Conservation (phyloP, 92 coral and sea anemone species). For the Porites rus region DNA sequence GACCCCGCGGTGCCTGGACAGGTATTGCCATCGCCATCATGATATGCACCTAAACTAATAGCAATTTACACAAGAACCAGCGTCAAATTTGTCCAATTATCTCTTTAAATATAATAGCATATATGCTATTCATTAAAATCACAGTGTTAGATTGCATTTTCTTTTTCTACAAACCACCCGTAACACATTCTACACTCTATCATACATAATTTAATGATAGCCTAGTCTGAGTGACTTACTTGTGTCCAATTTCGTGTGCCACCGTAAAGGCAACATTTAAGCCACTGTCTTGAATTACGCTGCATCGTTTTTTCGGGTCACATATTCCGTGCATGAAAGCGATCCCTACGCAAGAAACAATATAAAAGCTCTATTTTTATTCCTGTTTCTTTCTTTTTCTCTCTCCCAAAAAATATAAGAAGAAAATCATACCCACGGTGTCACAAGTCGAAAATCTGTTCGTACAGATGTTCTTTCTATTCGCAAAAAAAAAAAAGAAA, state of each 20-base stretch:
- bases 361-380: neutral
- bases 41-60: conserved; percentile 88
- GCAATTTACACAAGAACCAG: neutral
- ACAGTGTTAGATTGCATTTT: too few relatives aligned
- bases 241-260: conserved; percentile 98
- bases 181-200: too few relatives aligned
- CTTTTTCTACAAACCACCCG: too few relatives aligned
- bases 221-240: conserved; percentile 58
- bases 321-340: conserved; percentile 95
- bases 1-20: conserved; percentile 85
- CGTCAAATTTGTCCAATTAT: neutral
- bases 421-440: conserved; percentile 86
- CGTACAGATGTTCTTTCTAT: conserved; percentile 90
- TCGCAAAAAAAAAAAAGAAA: neutral
- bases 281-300: conserved; percentile 94
- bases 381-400: neutral
- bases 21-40: conserved; percentile 94
- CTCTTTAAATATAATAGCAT: neutral
- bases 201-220: too few relatives aligned
- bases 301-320: conserved; percentile 83
- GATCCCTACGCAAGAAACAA: conserved; percentile 60
- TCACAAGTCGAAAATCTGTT: conserved; percentile 80
- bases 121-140: too few relatives aligned
- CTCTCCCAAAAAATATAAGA: neutral
- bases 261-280: conserved; percentile 92